These are phyloP conservation scores for Scyliorhinus canicula DNA, from an alignment of 2,797 vertebrate genomes.

Conservation along the genomic window DNA sequence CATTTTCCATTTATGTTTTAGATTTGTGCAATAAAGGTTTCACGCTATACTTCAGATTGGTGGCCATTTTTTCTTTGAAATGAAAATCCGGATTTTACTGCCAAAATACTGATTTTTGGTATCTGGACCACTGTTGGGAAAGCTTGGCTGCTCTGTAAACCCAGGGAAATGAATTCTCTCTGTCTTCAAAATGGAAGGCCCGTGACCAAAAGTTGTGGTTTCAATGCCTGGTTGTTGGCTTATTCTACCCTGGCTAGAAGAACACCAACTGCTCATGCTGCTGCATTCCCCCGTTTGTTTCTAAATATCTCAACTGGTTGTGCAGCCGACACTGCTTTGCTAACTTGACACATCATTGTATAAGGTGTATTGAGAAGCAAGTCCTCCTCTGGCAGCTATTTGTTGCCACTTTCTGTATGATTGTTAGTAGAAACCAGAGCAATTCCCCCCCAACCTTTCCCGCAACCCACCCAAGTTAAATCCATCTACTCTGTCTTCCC, in stretches of 20 bases:
- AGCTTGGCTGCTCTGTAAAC: too few species aligned
- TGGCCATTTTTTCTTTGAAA: too few species aligned
- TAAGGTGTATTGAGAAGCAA: not conserved
- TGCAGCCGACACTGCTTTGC: not conserved
- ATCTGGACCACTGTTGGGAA: too few species aligned
- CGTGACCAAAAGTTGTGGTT: not conserved
- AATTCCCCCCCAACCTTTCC: not conserved
- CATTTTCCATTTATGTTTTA: too few species aligned
- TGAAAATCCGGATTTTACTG: too few species aligned
- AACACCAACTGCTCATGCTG: not conserved
- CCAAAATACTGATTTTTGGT: too few species aligned
- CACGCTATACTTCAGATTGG: too few species aligned
- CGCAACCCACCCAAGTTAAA: not conserved
- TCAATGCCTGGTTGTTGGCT: too few species aligned
- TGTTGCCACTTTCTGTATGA: not conserved
- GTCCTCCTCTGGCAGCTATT: not conserved
- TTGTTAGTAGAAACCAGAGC: not conserved
- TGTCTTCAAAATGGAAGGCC: not conserved
- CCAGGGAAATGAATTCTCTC: not conserved
- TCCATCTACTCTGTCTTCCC: not conserved
- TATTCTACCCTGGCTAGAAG: not conserved
- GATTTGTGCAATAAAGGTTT: too few species aligned
- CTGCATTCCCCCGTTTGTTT: not conserved
- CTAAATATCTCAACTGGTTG: conserved; percentile 4
- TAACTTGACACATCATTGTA: not conserved